Base-by-base conservation (phyloP, 2,113 vertebrate genomes). In the Psittacus erithacus region DNA sequence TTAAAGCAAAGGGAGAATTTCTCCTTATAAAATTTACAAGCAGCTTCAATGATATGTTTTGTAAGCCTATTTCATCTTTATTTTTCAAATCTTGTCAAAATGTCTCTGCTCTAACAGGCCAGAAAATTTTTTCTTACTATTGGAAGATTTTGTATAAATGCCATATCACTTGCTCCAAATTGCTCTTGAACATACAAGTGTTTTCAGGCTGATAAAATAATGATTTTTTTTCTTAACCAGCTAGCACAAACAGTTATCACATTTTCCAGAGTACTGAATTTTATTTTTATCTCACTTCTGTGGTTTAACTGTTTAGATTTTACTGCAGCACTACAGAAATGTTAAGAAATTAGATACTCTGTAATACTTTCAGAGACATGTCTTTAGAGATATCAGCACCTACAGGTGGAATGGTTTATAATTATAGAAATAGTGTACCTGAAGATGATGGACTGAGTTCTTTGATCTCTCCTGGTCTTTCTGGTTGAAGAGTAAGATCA, bases 381-480 rank as follows among this genome's bases (percentile, higher is more conserved):
- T 23, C 55, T 67, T 93, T 46, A 70, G 73, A 67, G 31, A 39
- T 77, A 90, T 31, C 52, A 84, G 29, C 39, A 92, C 8, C 20
- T 75, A 80, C 17, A 47, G 16, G 60, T 10, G 12, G 20, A 85
- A 86, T n/a, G 3, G 28, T 50, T 88, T 68, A 60, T 65, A 75
- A 93, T 82, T 87, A 68, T 49, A 65, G 44, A 93, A 87, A 18
- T 33, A 53, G 28, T 6, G 3, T 73, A 77, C 44, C 78, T 85
- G 87, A 80, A 82, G 75, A 49, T 91, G 82, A 91, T 52, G 18
- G 46, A 69, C 28, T 17, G 31, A 77, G 19, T 77, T 90, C 67
- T 89, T 96, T 92, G 75, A 94, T 96, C 67, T 94, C 20, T 88
- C 25, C 29, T 86, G 7, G 12, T 84, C 20, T 78, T 79, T 87